These are phyloP conservation scores for Lithophane semibrunnea DNA, from an alignment of 2,888 invertebrate species.

Conservation along the genomic window DNA sequence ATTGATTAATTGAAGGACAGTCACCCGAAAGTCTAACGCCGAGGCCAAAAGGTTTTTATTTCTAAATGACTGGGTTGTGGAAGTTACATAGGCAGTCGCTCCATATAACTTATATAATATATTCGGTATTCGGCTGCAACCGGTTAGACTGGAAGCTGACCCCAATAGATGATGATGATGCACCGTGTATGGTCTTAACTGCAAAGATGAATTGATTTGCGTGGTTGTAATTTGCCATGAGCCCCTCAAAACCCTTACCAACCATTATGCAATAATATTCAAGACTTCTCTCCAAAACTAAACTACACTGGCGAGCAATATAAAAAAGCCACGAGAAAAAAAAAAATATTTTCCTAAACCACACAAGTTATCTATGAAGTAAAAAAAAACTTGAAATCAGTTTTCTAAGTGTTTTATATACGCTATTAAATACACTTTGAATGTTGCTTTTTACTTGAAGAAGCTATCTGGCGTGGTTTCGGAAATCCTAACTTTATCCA, in stretches of 20 bases:
- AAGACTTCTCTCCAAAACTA: background rate
- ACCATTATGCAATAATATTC: conserved; percentile 9
- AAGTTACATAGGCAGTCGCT: background rate
- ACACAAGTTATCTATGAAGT: no score
- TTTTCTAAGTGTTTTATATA: no score
- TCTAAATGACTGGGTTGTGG: background rate
- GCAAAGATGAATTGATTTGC: background rate
- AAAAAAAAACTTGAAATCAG: no score
- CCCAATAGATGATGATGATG: background rate
- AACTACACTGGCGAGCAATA: background rate
- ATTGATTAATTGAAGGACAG: background rate
- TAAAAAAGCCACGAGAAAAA: no score
- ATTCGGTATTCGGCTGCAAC: background rate
- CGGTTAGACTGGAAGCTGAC: background rate
- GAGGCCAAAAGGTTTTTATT: background rate
- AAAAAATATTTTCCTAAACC: no score
- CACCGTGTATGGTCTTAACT: no score
- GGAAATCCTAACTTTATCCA: no score
- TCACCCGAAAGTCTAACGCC: background rate
- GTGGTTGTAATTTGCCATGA: background rate
- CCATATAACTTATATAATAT: background rate
- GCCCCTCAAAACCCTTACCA: background rate
- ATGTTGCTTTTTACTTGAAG: no score
- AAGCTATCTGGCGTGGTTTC: no score
- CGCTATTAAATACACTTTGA: no score